phyloP scores from a whole-genome alignment of 2,888 invertebrate genomes.

The Aleiodes testaceus region DNA sequence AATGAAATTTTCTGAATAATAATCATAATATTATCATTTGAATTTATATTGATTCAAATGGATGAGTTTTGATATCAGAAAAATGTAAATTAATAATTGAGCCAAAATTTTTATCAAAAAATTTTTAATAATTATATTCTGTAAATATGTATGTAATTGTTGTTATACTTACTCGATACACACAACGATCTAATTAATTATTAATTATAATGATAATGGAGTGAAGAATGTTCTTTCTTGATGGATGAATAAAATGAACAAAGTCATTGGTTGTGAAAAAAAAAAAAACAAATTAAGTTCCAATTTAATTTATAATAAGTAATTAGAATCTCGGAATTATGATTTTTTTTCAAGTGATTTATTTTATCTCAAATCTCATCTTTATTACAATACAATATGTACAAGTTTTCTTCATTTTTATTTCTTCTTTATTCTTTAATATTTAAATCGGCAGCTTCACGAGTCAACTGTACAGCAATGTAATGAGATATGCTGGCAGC shows the following conservation, averaged over 20 bases:
- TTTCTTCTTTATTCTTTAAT: neutral
- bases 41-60: neutral
- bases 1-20: neutral
- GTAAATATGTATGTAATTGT: conserved; percentile 29
- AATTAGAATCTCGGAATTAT: conserved; percentile 32
- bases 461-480: conserved; percentile 53
- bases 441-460: conserved; percentile 48
- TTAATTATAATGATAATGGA: neutral
- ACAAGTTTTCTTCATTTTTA: conserved; percentile 56
- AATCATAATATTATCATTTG: neutral
- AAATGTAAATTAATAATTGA: neutral
- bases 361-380: conserved; percentile 61
- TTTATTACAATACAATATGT: conserved; percentile 68
- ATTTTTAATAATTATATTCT: conserved; percentile 8
- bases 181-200: conserved; percentile 8
- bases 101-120: conserved; percentile 14
- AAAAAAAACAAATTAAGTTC: neutral
- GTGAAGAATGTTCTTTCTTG: conserved; percentile 4
- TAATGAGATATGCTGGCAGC: conserved; percentile 52
- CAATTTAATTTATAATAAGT: neutral
- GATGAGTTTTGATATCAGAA: neutral
- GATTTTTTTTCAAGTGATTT: conserved; percentile 42
- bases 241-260: conserved; percentile 15
- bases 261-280: conserved; percentile 23
- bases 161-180: conserved; percentile 22